Percentiles rank a stretch among this genome's conserved stretches.
These are phyloP conservation scores for Drosophila repletoides DNA, from an alignment of 1,140 invertebrate genomes.

Conservation along the genomic window DNA sequence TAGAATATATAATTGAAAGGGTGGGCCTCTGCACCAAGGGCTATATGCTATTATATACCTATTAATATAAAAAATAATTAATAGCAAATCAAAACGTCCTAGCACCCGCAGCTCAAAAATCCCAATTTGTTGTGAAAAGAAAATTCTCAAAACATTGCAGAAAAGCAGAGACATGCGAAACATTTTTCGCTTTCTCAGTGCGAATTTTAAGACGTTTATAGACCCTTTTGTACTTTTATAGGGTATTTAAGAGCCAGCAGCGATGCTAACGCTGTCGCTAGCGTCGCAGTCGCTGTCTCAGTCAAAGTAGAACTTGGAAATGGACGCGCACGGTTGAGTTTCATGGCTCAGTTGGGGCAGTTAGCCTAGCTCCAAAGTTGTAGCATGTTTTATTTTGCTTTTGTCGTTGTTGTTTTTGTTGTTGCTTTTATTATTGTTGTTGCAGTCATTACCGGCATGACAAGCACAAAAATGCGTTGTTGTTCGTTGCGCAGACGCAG, in stretches of 20 bases:
- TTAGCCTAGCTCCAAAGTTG: constrained; percentile 66
- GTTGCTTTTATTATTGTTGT: constrained; percentile 32
- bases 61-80: too few relatives aligned
- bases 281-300: constrained; percentile 6
- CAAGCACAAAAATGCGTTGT: constrained; percentile 81
- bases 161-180: not conserved
- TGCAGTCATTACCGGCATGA: constrained; percentile 80
- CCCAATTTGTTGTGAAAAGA: too few relatives aligned
- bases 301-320: constrained; percentile 50
- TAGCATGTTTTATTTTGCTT: constrained; percentile 53
- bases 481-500: constrained; percentile 62
- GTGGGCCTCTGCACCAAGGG: too few relatives aligned
- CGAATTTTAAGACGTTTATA: too few relatives aligned
- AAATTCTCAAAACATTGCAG: constrained; percentile 45
- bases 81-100: too few relatives aligned
- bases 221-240: too few relatives aligned
- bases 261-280: not conserved
- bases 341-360: constrained; percentile 79
- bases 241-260: too few relatives aligned
- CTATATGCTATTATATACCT: too few relatives aligned
- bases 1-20: too few relatives aligned
- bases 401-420: constrained; percentile 34
- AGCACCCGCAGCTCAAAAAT: too few relatives aligned
- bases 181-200: too few relatives aligned
- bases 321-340: constrained; percentile 76